Evolutionary conservation across 2,888 invertebrate genomes (phyloP).

Genomic region (Sesia apiformis): DNA sequence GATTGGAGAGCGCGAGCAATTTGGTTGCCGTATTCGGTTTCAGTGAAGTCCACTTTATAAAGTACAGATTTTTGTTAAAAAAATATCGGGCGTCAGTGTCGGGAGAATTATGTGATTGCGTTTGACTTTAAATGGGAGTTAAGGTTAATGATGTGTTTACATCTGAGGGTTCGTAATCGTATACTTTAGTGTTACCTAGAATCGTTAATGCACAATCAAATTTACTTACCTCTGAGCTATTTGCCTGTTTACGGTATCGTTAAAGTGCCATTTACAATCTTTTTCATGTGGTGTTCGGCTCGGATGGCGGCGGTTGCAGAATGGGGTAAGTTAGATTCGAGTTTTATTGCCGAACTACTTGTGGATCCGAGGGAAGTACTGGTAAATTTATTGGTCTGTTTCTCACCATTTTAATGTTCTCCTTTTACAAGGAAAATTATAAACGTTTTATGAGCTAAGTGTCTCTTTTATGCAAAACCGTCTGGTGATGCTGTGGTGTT

Average conservation of each 20-base stretch:
- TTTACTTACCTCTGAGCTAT: slow-evolving; percentile 35
- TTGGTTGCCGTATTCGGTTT: slow-evolving; percentile 4
- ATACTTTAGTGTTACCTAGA: slow-evolving; percentile 40
- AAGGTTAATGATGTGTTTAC: slow-evolving; percentile 33
- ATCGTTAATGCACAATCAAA: slow-evolving; percentile 54
- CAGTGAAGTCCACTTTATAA: background rate
- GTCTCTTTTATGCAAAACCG: slow-evolving; percentile 1
- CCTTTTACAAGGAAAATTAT: slow-evolving; percentile 13
- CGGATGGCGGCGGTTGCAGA: slow-evolving; percentile 53
- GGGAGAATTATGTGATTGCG: slow-evolving; percentile 7
- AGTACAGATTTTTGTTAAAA: background rate
- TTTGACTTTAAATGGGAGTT: slow-evolving; percentile 13
- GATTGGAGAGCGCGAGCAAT: slow-evolving; percentile 3
- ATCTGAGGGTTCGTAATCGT: slow-evolving; percentile 23
- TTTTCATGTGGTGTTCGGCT: slow-evolving; percentile 64
- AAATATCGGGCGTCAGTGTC: slow-evolving; percentile 2
- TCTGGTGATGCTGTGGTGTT: background rate
- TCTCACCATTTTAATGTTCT: slow-evolving; percentile 15
- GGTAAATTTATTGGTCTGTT: slow-evolving; percentile 17
- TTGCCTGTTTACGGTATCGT: slow-evolving; percentile 52
- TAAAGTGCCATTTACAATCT: slow-evolving; percentile 57
- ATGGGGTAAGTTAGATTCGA: slow-evolving; percentile 68
- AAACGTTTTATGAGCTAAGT: slow-evolving; percentile 12
- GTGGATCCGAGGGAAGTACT: slow-evolving; percentile 41
- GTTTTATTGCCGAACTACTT: slow-evolving; percentile 52